Conservation (phyloP, 2,888 invertebrate species). For the Ornithoptera priamus region DNA sequence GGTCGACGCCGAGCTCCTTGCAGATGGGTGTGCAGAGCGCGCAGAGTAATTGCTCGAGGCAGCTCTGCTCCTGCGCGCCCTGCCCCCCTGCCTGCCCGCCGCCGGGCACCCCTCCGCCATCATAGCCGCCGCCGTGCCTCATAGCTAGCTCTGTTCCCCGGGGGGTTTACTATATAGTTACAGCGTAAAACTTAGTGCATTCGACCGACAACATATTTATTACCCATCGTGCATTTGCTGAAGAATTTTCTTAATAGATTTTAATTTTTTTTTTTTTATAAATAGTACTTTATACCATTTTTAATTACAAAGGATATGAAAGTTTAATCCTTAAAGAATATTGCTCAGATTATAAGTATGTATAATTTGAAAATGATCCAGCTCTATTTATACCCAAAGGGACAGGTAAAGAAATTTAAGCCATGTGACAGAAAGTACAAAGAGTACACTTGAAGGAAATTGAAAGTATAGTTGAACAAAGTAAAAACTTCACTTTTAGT, state of each 20-base stretch:
- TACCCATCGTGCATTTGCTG: not conserved
- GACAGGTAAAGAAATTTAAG: too few relatives aligned
- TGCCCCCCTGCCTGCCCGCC: conserved; percentile 30
- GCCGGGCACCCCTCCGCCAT: conserved; percentile 49
- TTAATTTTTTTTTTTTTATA: too few relatives aligned
- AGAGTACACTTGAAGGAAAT: too few relatives aligned
- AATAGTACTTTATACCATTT: too few relatives aligned
- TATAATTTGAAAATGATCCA: too few relatives aligned
- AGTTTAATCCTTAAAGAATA: too few relatives aligned
- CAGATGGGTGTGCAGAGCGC: conserved; percentile 73
- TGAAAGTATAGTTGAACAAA: too few relatives aligned
- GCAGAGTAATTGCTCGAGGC: conserved; percentile 71
- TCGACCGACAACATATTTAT: not conserved
- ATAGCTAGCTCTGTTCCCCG: conserved; percentile 62
- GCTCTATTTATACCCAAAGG: too few relatives aligned
- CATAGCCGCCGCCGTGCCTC: conserved; percentile 60
- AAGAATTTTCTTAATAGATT: not conserved
- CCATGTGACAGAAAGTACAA: too few relatives aligned
- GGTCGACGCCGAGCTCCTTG: conserved; percentile 72
- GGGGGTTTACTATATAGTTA: conserved; percentile 8
- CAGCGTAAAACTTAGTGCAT: not conserved
- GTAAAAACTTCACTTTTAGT: too few relatives aligned
- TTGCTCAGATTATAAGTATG: too few relatives aligned
- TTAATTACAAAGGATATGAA: too few relatives aligned
- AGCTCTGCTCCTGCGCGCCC: conserved; percentile 52